Evolutionary conservation across 2,113 vertebrate genomes (phyloP), one percentile per base, ranked within the genome.

Genomic region (Himantopus leucocephalus): DNA sequence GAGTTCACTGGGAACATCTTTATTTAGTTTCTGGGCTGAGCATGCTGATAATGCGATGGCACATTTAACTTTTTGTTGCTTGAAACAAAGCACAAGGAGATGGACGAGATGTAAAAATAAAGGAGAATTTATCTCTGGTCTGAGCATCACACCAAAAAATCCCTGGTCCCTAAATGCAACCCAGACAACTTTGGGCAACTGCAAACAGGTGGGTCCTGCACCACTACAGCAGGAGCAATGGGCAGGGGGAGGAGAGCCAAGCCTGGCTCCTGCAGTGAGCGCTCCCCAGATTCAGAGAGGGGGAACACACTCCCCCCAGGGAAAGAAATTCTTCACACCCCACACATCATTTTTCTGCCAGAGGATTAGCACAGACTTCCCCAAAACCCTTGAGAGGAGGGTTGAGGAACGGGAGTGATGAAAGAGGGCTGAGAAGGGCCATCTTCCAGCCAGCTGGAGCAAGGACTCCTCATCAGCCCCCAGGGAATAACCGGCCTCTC

Each of bases 1-100:
- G 18, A 85, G 71, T 90, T 94, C 71, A 60, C 84, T 53, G 21
- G 81, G 90, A 96, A 90, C 92, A 90, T 92, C 92, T 94, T 81
- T 73, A 9, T 92, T 96, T 84, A 75, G 84, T 95, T 85, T 87
- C 48, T n/a, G 10, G 74, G 80, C 87, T 53, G 76, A 94, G 89
- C 70, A 10, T 14, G 9, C 74, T 41, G 24, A 29, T 88, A 64
- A 72, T 3, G 6, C 17, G 3, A 66, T 14, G 92, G 78, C 81
- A 66, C 81, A 8, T 81, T 80, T 50, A 66, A 47, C 82, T 72
- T 66, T 71, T 22, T 1, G 1, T 63, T 58, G 78, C 82, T 92
- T 11, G 2, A 70, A 76, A 60, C 68, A 72, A 77, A 72, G 71
- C 74, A 83, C 41, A 18, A 32, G 24, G 29, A 27, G 23, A 19